phyloP scores from a whole-genome alignment of 1,140 invertebrate species.

The Dryas iulia region DNA sequence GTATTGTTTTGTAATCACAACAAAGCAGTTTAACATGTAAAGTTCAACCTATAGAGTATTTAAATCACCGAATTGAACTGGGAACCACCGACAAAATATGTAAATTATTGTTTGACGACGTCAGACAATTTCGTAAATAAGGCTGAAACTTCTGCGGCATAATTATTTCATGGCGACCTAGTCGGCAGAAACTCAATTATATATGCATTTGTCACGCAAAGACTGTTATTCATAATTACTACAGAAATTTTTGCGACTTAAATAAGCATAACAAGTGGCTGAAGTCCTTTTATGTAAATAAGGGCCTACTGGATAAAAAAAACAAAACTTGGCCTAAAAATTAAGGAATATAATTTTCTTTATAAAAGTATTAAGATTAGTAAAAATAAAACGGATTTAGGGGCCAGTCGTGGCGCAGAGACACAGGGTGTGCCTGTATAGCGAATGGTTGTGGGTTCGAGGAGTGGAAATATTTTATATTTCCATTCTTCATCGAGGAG shows the following conservation, averaged over 20 bases:
- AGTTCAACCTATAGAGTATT: not conserved
- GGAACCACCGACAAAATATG: not conserved
- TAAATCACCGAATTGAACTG: not conserved
- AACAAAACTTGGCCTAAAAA: no score
- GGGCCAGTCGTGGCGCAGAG: no score
- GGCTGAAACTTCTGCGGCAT: not conserved
- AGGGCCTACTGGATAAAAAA: not conserved
- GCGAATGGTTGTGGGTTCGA: no score
- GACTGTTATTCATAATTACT: not conserved
- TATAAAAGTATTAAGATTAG: no score
- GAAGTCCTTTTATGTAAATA: not conserved
- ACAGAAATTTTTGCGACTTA: not conserved
- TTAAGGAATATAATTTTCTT: no score
- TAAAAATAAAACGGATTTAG: no score
- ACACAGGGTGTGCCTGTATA: no score
- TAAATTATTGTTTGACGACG: not conserved
- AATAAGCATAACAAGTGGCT: not conserved
- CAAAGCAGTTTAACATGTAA: no score
- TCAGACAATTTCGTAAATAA: not conserved
- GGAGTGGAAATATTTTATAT: no score
- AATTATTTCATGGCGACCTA: not conserved
- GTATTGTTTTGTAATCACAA: no score
- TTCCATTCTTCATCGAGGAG: no score
- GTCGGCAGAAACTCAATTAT: conserved; percentile 1
- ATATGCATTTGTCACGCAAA: conserved; percentile 10